Conservation (phyloP, 1,140 invertebrate species). For the Brachionus asplanchnoidis region DNA sequence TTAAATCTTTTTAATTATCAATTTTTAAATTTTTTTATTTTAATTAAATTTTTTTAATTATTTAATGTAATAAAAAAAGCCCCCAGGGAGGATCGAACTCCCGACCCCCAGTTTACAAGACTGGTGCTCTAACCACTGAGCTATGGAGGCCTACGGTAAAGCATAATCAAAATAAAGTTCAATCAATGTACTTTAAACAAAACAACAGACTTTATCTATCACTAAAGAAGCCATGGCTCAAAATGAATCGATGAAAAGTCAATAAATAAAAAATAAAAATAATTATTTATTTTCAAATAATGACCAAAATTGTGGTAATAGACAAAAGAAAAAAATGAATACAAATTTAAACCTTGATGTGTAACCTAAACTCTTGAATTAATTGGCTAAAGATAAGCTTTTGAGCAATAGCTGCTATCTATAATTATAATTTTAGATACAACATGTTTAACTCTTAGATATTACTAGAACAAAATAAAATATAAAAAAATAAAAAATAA, state of each 20-base stretch:
- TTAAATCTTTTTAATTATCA: too few relatives aligned
- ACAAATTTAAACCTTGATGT: not conserved
- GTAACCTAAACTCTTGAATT: not conserved
- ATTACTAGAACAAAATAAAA: slow-evolving; percentile 3
- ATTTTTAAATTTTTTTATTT: not conserved
- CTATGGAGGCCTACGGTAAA: slow-evolving; percentile 68
- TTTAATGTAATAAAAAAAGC: slow-evolving; percentile 42
- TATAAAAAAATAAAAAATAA: not conserved
- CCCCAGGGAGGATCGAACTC: slow-evolving; percentile 73
- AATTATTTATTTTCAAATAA: not conserved
- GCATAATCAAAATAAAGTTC: not conserved
- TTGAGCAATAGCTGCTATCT: not conserved
- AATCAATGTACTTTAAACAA: not conserved
- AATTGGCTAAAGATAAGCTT: not conserved
- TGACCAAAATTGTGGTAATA: not conserved
- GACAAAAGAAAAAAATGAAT: not conserved
- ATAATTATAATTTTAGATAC: not conserved
- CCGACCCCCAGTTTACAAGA: slow-evolving; percentile 87
- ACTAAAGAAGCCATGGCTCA: not conserved
- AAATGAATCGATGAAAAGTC: not conserved
- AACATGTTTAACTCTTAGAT: not conserved
- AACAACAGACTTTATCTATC: not conserved
- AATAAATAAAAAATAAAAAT: not conserved
- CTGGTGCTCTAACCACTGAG: slow-evolving; percentile 87
- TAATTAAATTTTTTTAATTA: not conserved